Evolutionary conservation across 2,888 invertebrate species (phyloP), one percentile per base, ranked within the genome.

Genomic region (Dascillus cervinus): DNA sequence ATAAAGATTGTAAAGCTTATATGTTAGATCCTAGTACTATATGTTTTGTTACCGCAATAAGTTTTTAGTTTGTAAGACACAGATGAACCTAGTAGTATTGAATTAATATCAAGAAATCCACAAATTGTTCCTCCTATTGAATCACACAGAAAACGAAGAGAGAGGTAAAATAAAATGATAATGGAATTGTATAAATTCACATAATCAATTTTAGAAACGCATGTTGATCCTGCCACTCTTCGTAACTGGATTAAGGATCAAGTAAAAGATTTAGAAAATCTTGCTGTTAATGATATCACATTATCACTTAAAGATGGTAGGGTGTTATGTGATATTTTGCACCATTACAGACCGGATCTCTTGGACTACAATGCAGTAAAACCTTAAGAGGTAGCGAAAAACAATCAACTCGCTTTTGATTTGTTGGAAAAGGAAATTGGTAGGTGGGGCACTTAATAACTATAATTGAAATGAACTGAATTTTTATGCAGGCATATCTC

Each of bases 331-430:
- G 81, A 82, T 37, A 76, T 90, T 47, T 73, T 91, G 44, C 77
- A 78, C 53, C 81, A 87, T 42, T 95, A 94, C 70, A 75, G 94
- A 37, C 95, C 95, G 2, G 90, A 94, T 67, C 71, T 95, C 50
- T 71, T 94, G 46, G 86, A 91, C 47, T 78, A 79, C 54, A 71
- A 72, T 50, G 66, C 74, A 29, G 66, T 86, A 26, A 72, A 75
- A 50, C 71, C 76, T 32, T 72, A 75, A 46, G 79, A 79, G 40
- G 64, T 76, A 3, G 70, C 72, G 15, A 73, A 76, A 44, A 80
- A 85, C 54, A 85, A 88, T 57, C 81, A 87, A 50, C 61, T 81
- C 36, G 89, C 89, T n/a, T 91, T 91, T 62, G 82, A 85, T 53
- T 75, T 87, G 30, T 72, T 94, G 26, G 87, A 91, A 47, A 78